Evolutionary conservation across 2,113 vertebrate genomes (phyloP), one percentile per base, ranked within the genome.

Genomic region (Odobenus rosmarus): DNA sequence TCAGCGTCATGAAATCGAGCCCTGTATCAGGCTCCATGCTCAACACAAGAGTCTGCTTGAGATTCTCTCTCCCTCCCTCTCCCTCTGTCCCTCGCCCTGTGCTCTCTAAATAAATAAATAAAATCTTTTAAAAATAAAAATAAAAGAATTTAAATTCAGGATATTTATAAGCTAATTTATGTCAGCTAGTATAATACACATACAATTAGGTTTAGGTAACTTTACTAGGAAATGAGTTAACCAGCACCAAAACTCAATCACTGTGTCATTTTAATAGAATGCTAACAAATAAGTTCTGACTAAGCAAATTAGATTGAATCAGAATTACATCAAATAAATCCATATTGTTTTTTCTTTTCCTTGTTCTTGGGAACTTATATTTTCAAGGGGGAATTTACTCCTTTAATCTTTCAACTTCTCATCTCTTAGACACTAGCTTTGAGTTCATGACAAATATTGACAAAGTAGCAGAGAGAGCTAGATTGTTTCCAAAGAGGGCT

Each of bases 151-250:
- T 80, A 84, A 85, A 80, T 64, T 87, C 33, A 83, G 53, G 42
- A 26, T 81, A 28, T 61, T 95, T 85, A 53, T 80, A 90, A 84
- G 42, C 42, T 93, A 71, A 55, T 93, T 2, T 76, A 51, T 88
- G 26, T 55, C 53, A 36, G 16, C 79, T 84, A 71, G 14, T 93
- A 23, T 28, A 71, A 46, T 33, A 39, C 9, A 69, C 7, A 80
- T 80, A 93, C 89, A 88, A 33, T 97, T 93, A 49, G 19, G 33
- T 81, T 86, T 67, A 74, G 36, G n/a, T 90, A 49, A 89, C n/a
- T 84, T 86, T 42, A 69, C 57, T 59, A 93, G 39, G 26, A 93
- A 90, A 90, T 69, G 24, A 93, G 12, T 81, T 90, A 69, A 71
- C 15, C 24, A 57, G 16, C 11, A 5, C 31, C n/a, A 12, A 39